Percentiles rank a stretch among this genome's conserved stretches.
These are phyloP conservation scores for Galerucella nymphaeae DNA, from an alignment of 2,888 invertebrate genomes.

Conservation along the genomic window DNA sequence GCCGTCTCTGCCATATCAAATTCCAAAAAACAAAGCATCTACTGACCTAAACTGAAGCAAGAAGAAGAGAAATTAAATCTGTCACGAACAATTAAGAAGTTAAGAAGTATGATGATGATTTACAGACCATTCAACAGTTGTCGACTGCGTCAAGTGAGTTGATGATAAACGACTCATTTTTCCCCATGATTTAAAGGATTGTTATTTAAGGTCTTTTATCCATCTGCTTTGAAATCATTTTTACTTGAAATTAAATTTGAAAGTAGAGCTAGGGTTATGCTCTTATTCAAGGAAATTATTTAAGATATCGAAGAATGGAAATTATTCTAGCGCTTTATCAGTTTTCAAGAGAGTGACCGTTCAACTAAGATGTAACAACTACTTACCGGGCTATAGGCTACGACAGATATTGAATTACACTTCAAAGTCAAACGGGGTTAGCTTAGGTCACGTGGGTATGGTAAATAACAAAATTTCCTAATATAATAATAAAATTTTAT, in stretches of 20 bases:
- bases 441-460: too few species aligned
- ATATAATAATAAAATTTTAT: too few species aligned
- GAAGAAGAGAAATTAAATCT: conserved; percentile 37
- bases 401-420: too few species aligned
- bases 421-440: too few species aligned
- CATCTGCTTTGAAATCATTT: conserved; percentile 18
- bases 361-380: too few species aligned
- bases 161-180: conserved; percentile 33
- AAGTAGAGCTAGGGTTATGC: background rate
- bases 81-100: conserved; percentile 38
- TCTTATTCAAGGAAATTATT: too few species aligned
- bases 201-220: conserved; percentile 26
- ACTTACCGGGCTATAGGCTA: too few species aligned
- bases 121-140: conserved; percentile 31
- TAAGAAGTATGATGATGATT: conserved; percentile 38
- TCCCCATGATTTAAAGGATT: conserved; percentile 28
- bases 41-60: conserved; percentile 15
- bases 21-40: conserved; percentile 12
- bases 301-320: too few species aligned
- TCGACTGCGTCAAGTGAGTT: conserved; percentile 31
- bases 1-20: background rate
- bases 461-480: too few species aligned
- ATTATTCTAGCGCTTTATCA: too few species aligned
- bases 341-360: too few species aligned
- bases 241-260: background rate